A percentile compares a stretch with the other conserved stretches of the same genome.
Evolutionary conservation across 2,113 vertebrate genomes (phyloP).

Genomic region (Rallus limicola): DNA sequence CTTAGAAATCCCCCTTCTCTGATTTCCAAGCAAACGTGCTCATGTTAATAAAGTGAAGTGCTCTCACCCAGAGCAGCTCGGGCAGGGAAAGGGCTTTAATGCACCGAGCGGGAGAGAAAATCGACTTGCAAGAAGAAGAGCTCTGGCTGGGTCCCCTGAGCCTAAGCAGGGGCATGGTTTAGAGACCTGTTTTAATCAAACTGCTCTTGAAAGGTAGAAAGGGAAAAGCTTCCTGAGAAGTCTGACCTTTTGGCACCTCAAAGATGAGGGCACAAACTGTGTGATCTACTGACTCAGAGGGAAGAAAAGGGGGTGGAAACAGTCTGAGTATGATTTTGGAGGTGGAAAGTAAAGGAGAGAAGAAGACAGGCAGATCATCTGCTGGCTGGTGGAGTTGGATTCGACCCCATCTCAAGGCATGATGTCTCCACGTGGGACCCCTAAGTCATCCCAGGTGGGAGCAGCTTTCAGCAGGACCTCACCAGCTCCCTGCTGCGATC

Average conservation of each 20-base stretch:
- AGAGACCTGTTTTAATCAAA: constrained; percentile 20
- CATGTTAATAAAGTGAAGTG: not conserved
- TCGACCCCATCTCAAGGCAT: not conserved
- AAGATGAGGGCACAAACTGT: not conserved
- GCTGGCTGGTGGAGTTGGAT: not conserved
- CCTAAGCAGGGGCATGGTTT: not conserved
- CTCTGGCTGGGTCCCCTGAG: not conserved
- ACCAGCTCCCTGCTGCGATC: not conserved
- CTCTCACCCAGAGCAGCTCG: not conserved
- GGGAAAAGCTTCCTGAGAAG: not conserved
- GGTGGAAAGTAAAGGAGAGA: not conserved
- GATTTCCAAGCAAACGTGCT: not conserved
- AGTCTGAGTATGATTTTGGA: not conserved
- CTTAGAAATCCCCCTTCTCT: not conserved
- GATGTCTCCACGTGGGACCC: not conserved
- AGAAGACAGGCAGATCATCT: not conserved
- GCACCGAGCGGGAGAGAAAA: not conserved
- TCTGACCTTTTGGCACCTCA: not conserved
- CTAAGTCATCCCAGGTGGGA: not conserved
- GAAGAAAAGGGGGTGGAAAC: not conserved
- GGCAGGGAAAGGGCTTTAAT: not conserved
- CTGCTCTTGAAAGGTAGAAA: constrained; percentile 32
- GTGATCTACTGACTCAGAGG: not conserved
- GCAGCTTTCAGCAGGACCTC: not conserved
- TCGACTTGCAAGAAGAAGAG: not conserved